Evolutionary conservation across 2,888 invertebrate genomes (phyloP).

Genomic region (Drosophila anomelani): DNA sequence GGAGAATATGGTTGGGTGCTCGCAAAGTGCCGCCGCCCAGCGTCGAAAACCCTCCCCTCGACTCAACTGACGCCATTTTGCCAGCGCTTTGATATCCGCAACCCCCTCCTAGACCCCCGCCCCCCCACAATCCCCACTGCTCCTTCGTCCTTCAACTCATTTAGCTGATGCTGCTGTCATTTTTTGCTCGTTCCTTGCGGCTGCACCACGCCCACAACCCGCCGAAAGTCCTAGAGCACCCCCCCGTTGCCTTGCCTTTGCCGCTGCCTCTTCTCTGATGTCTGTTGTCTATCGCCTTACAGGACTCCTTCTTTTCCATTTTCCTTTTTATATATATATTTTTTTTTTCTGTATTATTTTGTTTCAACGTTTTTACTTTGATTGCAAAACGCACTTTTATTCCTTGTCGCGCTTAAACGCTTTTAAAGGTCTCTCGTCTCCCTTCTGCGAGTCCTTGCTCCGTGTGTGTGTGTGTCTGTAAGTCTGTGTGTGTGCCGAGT

Average conservation of each 20-base stretch:
- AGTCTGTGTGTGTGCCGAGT: slow-evolving; percentile 43
- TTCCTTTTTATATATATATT: background rate
- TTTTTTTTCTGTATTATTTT: slow-evolving; percentile 3
- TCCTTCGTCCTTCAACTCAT: slow-evolving; percentile 72
- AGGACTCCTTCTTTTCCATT: background rate
- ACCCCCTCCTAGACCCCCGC: background rate
- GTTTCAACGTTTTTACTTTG: slow-evolving; percentile 67
- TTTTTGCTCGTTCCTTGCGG: slow-evolving; percentile 52
- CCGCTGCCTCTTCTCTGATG: slow-evolving; percentile 1
- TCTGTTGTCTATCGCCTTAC: slow-evolving; percentile 9
- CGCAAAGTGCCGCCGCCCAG: slow-evolving; percentile 50
- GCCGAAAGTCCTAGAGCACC: slow-evolving; percentile 2
- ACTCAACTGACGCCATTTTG: slow-evolving; percentile 66
- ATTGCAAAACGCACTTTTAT: slow-evolving; percentile 77
- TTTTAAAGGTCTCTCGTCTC: slow-evolving; percentile 56
- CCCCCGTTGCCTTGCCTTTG: background rate
- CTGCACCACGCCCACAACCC: slow-evolving; percentile 46
- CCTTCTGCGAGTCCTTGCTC: slow-evolving; percentile 2
- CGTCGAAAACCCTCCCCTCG: slow-evolving; percentile 3
- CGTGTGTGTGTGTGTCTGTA: slow-evolving; percentile 2
- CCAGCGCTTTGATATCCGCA: slow-evolving; percentile 73
- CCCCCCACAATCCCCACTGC: background rate
- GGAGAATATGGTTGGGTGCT: slow-evolving; percentile 67
- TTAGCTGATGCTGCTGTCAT: slow-evolving; percentile 67
- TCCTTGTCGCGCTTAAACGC: slow-evolving; percentile 69